Percentiles rank a stretch among this genome's conserved stretches.
Evolutionary conservation across 2,888 invertebrate genomes (phyloP).

Genomic region (Tanaodytes sp.): DNA sequence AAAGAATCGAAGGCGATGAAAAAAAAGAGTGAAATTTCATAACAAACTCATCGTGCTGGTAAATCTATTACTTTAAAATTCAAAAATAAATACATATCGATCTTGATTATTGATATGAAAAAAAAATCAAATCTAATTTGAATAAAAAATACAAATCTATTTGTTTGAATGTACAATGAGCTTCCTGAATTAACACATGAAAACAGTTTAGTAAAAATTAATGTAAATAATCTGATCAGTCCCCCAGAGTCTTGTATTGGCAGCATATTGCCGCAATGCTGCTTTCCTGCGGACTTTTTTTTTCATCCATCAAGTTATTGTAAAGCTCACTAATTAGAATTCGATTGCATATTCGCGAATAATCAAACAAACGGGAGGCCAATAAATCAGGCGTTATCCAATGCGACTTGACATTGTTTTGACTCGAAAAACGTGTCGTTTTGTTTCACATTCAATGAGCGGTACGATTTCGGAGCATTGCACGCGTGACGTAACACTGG

Average conservation of each 20-base stretch:
- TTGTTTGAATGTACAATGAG: neutral
- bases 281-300: slow-evolving; percentile 36
- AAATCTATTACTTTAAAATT: no score
- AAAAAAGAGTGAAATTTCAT: no score
- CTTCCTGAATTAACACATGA: no score
- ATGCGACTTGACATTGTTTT: slow-evolving; percentile 25
- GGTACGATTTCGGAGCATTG: slow-evolving; percentile 13
- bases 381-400: no score
- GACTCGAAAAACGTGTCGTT: neutral
- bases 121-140: no score
- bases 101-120: no score
- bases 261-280: slow-evolving; percentile 28
- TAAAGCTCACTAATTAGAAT: slow-evolving; percentile 24
- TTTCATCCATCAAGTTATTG: slow-evolving; percentile 2
- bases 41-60: no score
- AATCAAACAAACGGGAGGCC: neutral
- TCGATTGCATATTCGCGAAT: neutral
- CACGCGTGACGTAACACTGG: slow-evolving; percentile 38
- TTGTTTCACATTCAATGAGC: slow-evolving; percentile 1
- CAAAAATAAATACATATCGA: no score
- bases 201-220: no score
- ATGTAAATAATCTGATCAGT: neutral
- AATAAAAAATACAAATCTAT: neutral
- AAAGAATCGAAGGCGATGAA: no score
- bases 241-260: slow-evolving; percentile 1